These are phyloP conservation scores for Cosmia trapezina DNA, from an alignment of 2,888 invertebrate species.

Conservation along the genomic window DNA sequence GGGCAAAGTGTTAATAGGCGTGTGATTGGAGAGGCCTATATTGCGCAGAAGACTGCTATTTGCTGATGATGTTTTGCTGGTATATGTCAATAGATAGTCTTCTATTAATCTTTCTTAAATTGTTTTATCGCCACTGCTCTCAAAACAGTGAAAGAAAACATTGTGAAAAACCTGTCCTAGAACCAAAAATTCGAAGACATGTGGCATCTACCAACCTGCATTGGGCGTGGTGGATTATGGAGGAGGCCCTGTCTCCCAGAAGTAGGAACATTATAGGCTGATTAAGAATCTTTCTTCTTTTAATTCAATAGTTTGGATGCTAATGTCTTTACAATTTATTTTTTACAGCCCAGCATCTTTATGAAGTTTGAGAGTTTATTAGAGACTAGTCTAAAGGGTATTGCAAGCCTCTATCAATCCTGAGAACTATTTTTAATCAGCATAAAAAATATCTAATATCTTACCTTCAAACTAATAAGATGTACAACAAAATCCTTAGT, in stretches of 20 bases:
- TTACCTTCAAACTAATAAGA: constrained; percentile 91
- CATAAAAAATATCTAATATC: neutral
- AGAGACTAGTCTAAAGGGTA: neutral
- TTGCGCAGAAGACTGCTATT: neutral
- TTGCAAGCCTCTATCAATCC: neutral
- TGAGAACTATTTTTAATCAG: neutral
- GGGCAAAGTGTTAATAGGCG: too few species aligned
- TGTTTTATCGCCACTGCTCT: too few species aligned
- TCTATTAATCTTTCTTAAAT: neutral
- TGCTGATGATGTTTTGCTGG: neutral
- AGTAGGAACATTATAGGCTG: too few species aligned
- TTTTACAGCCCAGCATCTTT: neutral
- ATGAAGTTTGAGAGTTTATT: neutral
- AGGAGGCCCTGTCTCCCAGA: too few species aligned
- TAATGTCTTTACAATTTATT: neutral
- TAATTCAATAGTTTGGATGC: neutral
- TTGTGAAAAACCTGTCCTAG: too few species aligned
- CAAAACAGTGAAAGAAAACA: too few species aligned
- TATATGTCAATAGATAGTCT: neutral
- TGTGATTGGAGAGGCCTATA: neutral
- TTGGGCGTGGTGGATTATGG: too few species aligned
- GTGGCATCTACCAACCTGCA: too few species aligned
- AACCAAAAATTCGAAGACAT: too few species aligned
- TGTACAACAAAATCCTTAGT: constrained; percentile 92
- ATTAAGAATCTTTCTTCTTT: neutral